Percentiles rank a stretch among this genome's conserved stretches.
These are phyloP conservation scores for Ceyx melanurus DNA, from an alignment of 2,113 vertebrate species.

Conservation along the genomic window DNA sequence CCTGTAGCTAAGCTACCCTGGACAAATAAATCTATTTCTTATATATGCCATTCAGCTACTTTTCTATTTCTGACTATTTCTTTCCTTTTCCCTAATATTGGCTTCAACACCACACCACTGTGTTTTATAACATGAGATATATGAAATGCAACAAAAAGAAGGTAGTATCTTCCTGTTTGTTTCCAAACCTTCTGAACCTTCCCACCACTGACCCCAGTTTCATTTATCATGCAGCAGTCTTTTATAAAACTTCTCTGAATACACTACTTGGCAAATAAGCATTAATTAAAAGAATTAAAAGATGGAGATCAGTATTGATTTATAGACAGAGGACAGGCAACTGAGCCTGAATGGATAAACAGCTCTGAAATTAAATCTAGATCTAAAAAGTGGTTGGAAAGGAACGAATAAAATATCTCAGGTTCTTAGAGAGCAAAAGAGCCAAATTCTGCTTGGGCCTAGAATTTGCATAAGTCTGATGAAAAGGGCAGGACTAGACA, in stretches of 20 bases:
- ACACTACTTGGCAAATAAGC: neutral
- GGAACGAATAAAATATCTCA: neutral
- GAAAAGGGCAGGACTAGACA: neutral
- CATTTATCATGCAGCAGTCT: neutral
- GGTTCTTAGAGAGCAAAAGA: neutral
- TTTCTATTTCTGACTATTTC: neutral
- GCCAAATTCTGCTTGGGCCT: neutral
- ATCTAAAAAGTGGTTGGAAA: neutral
- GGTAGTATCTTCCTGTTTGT: neutral
- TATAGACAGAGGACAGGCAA: neutral
- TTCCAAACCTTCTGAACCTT: neutral
- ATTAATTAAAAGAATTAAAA: constrained; percentile 20
- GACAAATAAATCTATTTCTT: neutral
- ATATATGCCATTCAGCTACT: neutral
- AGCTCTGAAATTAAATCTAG: neutral
- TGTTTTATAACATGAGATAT: neutral
- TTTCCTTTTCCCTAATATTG: neutral
- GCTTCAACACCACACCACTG: neutral
- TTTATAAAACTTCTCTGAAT: neutral
- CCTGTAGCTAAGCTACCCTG: neutral
- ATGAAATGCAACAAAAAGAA: neutral
- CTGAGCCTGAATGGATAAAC: neutral
- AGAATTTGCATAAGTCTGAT: neutral
- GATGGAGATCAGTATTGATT: neutral
- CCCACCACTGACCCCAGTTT: neutral